Base-by-base conservation (phyloP, 2,113 vertebrate species). In the Corydoras sp. region DNA sequence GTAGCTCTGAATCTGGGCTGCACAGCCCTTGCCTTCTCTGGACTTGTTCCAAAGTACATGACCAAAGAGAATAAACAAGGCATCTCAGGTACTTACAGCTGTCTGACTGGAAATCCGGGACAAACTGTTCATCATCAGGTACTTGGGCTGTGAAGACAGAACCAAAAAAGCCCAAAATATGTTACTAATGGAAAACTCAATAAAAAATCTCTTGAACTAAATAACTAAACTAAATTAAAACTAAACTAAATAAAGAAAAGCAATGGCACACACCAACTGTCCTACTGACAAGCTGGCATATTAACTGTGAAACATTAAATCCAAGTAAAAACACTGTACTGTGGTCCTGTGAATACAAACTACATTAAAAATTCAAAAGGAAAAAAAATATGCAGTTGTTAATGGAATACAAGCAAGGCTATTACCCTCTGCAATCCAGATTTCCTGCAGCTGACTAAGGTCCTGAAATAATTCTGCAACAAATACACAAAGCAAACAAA, bases 51-150 rank as follows among this genome's bases (percentile, higher is more conserved):
- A 68, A 66, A 73, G 59, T 15, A 54, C 60, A 72, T 59, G 14
- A 10, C 59, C 67, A 55, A 50, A 14, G 58, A 32, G 73, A 55
- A 74, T 80, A 66, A 75, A 79, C 73, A 73, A 80, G 69, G 69
- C 53, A 70, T 63, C 49, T 72, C 56, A 77, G 77, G 76, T 89
- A 97, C 96, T 98, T 86, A 98, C 96, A 84, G 88, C 91, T 98
- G 83, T 97, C 95, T 2, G 95, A 95, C 88, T 95, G 94, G 87
- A 98, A 98, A 90, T 98, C 96, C 78, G 96, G 96, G 84, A 98
- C 96, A 88, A 97, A 98, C 65, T 98, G 96, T 81, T 98, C 96
- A 31, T 98, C 95, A 74, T 98, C 96, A 0, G 96, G 96, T 80
- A 98, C 96, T 90, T 98, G 95, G 88, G 96, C 96, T 79, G 74